Evolutionary conservation across 2,113 vertebrate genomes (phyloP), one percentile per base, ranked within the genome.

Genomic region (Notiomystis cincta): DNA sequence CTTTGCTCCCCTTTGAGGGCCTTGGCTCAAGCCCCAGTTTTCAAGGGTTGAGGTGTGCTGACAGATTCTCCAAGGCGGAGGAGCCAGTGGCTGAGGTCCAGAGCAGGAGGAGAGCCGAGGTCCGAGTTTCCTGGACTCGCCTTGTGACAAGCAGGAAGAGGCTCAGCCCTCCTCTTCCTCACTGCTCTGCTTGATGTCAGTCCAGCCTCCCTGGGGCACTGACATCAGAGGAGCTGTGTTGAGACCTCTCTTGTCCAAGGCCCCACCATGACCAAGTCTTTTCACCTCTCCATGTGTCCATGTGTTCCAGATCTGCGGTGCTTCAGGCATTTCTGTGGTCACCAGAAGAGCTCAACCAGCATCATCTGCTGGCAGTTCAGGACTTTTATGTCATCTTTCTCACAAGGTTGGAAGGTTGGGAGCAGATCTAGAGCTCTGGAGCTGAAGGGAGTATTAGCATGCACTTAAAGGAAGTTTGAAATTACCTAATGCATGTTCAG

Each of bases 1-100:
- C 90, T 93, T 83, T 83, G 72, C 85, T 95, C 76, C 90, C 90
- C 79, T 90, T 75, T 51, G 96, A 89, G 85, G 76, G 76, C 80
- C 76, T 95, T 96, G 93, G 95, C 96, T 81, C 10, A 31, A 78
- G 60, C 93, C 93, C 94, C 83, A 47, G 85, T 71, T 92, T 82
- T 93, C 5, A 4, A 87, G 85, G 64, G 64, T 19, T 95, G 95
- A 95, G 90, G 95, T 96, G 95, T 71, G 88, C 92, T 96, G 96
- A 93, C 90, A 91, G 90, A 96, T 90, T 81, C 85, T 84, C 58
- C 0, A 1, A 89, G 71, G 8, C 7, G 10, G 95, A 94, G 45
- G 76, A 93, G 76, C 79, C 11, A 1, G 60, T 67, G 88, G 96
- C 90, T 86, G 76, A 92, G 60, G 38, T 85, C 91, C 96, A 96